These are phyloP conservation scores for Amblyteles armatorius DNA, from an alignment of 2,888 invertebrate genomes.

Conservation along the genomic window DNA sequence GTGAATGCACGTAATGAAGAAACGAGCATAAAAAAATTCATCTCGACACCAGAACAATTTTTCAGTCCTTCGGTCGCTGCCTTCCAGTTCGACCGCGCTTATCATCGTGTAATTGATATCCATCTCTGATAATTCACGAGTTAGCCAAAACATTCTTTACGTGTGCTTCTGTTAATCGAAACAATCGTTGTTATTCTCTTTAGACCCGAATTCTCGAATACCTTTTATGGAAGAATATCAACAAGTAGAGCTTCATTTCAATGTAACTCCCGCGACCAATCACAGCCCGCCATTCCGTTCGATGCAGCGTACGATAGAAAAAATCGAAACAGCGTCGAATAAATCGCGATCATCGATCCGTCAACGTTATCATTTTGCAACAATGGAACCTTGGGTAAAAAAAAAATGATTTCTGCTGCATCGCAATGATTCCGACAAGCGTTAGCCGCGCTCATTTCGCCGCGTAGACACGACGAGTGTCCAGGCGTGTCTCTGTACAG, in stretches of 20 bases:
- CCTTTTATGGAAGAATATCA: background rate
- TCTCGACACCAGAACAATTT: background rate
- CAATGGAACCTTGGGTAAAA: slow-evolving; percentile 15
- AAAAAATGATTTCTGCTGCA: slow-evolving; percentile 4
- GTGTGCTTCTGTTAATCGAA: background rate
- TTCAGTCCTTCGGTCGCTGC: background rate
- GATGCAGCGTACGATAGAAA: background rate
- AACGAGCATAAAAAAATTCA: background rate
- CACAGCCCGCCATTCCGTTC: background rate
- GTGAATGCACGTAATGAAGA: background rate
- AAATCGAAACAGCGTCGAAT: background rate
- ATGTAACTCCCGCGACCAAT: background rate
- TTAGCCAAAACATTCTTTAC: background rate
- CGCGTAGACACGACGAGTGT: background rate
- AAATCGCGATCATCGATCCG: background rate
- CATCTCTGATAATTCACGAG: background rate
- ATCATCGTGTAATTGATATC: background rate
- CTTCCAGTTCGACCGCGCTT: background rate
- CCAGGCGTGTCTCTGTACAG: background rate
- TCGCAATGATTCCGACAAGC: background rate
- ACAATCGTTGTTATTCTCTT: background rate
- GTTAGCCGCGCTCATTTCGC: background rate
- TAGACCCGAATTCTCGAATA: background rate
- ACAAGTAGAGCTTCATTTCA: background rate
- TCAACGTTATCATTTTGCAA: slow-evolving; percentile 8